Evolutionary conservation across 2,113 vertebrate species (phyloP).

Genomic region (Chionodraco myersi): DNA sequence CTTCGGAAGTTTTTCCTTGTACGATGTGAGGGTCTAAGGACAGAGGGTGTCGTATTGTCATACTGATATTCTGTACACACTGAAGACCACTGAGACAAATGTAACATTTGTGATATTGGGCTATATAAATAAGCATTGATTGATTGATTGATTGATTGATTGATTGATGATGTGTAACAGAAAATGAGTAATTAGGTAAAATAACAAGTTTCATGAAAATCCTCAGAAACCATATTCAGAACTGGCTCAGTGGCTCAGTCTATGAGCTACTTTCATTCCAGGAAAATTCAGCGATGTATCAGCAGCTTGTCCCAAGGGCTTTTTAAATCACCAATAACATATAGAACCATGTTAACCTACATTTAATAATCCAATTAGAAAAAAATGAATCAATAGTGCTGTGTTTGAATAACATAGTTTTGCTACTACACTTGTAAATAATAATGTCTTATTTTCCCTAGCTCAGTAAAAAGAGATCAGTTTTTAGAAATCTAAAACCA

Average conservation of each 20-base stretch:
- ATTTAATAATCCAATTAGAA: constrained; percentile 7
- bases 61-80: too few relatives aligned
- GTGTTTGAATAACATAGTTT: neutral
- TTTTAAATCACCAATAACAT: constrained; percentile 50
- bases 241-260: constrained; percentile 32
- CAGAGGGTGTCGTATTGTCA: too few relatives aligned
- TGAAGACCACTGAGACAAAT: too few relatives aligned
- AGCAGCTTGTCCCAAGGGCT: constrained; percentile 23
- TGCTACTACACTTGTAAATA: neutral
- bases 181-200: neutral
- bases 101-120: too few relatives aligned
- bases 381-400: too few relatives aligned
- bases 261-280: constrained; percentile 52
- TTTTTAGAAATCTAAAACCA: neutral
- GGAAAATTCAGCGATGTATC: constrained; percentile 39
- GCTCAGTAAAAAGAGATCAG: neutral
- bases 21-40: too few relatives aligned
- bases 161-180: neutral
- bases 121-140: too few relatives aligned
- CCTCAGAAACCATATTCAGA: constrained; percentile 17
- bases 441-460: neutral
- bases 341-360: constrained; percentile 25
- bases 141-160: too few relatives aligned
- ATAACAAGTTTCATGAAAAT: neutral
- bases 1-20: too few relatives aligned